Conservation (phyloP, 2,888 invertebrate species). For the Drosophila subsilvestris region DNA sequence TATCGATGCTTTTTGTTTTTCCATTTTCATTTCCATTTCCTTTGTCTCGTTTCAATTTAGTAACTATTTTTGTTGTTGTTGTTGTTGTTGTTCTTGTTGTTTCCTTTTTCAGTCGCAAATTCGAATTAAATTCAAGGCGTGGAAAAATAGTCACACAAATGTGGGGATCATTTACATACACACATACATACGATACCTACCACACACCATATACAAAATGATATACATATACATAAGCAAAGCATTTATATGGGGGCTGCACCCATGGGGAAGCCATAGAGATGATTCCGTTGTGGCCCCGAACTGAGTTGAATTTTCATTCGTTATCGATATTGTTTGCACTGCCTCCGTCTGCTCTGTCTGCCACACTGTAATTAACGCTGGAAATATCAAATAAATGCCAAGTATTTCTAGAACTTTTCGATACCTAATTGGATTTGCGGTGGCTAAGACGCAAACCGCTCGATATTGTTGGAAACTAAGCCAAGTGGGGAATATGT, state of each 20-base stretch:
- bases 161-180: conserved; percentile 26
- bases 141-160: conserved; percentile 71
- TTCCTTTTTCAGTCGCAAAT: conserved; percentile 18
- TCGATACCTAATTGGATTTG: conserved; percentile 63
- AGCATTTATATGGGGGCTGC: conserved; percentile 57
- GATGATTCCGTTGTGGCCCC: conserved; percentile 38
- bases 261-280: conserved; percentile 57
- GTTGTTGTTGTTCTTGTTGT: conserved; percentile 25
- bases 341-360: conserved; percentile 22
- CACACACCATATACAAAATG: conserved; percentile 23
- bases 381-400: conserved; percentile 59
- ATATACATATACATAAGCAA: conserved; percentile 51
- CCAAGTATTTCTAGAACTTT: conserved; percentile 32
- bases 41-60: conserved; percentile 58
- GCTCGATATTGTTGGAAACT: neutral
- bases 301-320: conserved; percentile 61
- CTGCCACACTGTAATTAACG: conserved; percentile 42
- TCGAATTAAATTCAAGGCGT: conserved; percentile 76
- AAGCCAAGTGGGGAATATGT: neutral
- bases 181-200: conserved; percentile 23
- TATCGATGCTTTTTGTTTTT: conserved; percentile 68
- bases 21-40: conserved; percentile 15
- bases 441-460: conserved; percentile 21
- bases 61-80: conserved; percentile 59
- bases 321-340: conserved; percentile 56